phyloP scores from a whole-genome alignment of 2,113 vertebrate genomes.

The Pipa parva region DNA sequence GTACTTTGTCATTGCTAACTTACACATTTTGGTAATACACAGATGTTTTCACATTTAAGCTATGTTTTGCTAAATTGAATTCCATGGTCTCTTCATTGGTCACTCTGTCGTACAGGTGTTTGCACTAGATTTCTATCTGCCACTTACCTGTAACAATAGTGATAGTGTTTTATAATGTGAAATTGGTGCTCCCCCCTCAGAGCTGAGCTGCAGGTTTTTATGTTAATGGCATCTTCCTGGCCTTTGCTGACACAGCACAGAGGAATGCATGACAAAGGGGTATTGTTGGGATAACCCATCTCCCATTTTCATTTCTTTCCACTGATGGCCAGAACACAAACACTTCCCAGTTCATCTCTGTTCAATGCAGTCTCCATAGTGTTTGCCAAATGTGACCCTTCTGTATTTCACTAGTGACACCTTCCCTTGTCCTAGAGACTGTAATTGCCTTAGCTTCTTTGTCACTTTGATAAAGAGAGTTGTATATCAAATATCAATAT shows the following conservation, averaged over 20 bases:
- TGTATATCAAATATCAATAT: too few species aligned
- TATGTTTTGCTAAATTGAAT: neutral
- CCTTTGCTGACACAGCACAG: conserved; percentile 40
- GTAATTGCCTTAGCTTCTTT: too few species aligned
- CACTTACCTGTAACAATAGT: conserved; percentile 39
- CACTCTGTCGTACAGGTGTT: conserved; percentile 24
- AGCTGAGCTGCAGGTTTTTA: conserved; percentile 23
- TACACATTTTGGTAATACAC: neutral
- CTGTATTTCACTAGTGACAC: neutral
- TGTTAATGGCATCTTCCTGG: conserved; percentile 39
- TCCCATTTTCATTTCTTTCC: conserved; percentile 37
- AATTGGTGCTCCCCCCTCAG: conserved; percentile 30
- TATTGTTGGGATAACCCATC: conserved; percentile 39
- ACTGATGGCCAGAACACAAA: conserved; percentile 35
- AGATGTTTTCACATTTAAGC: neutral
- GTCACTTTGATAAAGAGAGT: too few species aligned
- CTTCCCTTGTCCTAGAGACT: neutral
- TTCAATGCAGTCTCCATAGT: conserved; percentile 34
- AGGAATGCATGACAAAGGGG: conserved; percentile 41
- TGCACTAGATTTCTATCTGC: neutral
- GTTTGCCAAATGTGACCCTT: conserved; percentile 2
- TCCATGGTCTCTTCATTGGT: neutral
- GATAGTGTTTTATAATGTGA: conserved; percentile 36
- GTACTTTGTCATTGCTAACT: too few species aligned
- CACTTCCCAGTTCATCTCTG: conserved; percentile 40